Evolutionary conservation across 2,888 invertebrate genomes (phyloP).

Genomic region (Microctonus aethiopoides): DNA sequence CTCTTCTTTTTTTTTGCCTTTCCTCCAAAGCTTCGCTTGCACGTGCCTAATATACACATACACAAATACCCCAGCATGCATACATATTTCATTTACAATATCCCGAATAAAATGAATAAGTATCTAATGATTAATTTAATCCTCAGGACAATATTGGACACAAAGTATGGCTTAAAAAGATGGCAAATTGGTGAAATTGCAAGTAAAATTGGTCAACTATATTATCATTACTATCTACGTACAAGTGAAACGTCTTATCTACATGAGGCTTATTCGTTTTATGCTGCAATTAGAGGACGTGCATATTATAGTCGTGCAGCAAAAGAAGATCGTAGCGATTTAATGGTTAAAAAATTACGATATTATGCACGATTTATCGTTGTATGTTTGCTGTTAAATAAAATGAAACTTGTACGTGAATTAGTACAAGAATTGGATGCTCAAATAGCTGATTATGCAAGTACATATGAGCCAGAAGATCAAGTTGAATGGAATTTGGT

Average conservation of each 20-base stretch:
- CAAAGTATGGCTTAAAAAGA: constrained; percentile 92
- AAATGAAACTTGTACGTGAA: constrained; percentile 92
- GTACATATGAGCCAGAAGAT: constrained; percentile 96
- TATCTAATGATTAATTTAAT: not conserved
- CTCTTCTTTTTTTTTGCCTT: not conserved
- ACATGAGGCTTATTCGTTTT: constrained; percentile 96
- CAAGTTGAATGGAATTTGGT: constrained; percentile 92
- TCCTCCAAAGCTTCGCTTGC: not conserved
- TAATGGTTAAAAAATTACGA: constrained; percentile 95
- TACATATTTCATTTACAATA: too few relatives aligned
- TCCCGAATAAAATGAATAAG: too few relatives aligned
- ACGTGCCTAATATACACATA: constrained; percentile 3
- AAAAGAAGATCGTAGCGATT: constrained; percentile 92
- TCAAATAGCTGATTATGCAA: constrained; percentile 95
- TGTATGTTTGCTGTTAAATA: constrained; percentile 91
- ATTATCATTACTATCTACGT: constrained; percentile 96
- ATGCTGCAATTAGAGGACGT: constrained; percentile 92
- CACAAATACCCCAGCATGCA: not conserved
- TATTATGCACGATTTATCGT: constrained; percentile 98
- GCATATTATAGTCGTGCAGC: constrained; percentile 94
- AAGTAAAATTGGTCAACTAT: constrained; percentile 97
- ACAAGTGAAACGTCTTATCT: constrained; percentile 97
- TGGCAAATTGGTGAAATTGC: constrained; percentile 99
- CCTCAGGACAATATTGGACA: constrained; percentile 81
- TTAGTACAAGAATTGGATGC: constrained; percentile 91